Evolutionary conservation across 1,140 invertebrate genomes (phyloP).

Genomic region (Cyrtorhinus lividipennis): DNA sequence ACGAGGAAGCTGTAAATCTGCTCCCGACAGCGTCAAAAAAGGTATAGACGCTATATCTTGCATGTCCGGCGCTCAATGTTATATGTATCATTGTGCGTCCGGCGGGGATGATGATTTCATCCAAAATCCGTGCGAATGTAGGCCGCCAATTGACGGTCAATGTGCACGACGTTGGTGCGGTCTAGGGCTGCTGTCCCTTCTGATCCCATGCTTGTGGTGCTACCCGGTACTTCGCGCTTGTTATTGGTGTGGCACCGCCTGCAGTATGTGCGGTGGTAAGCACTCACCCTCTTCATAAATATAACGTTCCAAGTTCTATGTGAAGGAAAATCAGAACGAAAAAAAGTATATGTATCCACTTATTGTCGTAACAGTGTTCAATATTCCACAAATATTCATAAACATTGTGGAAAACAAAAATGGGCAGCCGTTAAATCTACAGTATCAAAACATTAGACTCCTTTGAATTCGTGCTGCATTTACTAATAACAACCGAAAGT

Average conservation of each 20-base stretch:
- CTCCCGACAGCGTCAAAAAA: conserved; percentile 65
- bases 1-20: conserved; percentile 71
- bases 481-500: neutral
- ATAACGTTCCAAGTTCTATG: too few relatives aligned
- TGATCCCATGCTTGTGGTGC: conserved; percentile 87
- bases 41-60: conserved; percentile 72
- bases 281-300: conserved; percentile 50
- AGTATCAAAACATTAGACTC: too few relatives aligned
- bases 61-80: conserved; percentile 67
- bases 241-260: conserved; percentile 63
- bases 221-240: conserved; percentile 73
- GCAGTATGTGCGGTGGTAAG: conserved; percentile 65
- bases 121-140: conserved; percentile 64
- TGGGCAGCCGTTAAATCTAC: too few relatives aligned
- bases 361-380: too few relatives aligned
- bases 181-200: conserved; percentile 64
- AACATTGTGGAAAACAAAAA: too few relatives aligned
- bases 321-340: too few relatives aligned
- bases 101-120: conserved; percentile 69
- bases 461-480: neutral
- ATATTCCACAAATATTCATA: too few relatives aligned
- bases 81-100: conserved; percentile 85
- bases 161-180: conserved; percentile 60
- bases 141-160: conserved; percentile 36
- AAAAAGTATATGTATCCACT: too few relatives aligned